Evolutionary conservation across 2,113 vertebrate species (phyloP), one percentile per base, ranked within the genome.

Genomic region (Kryptolebias marmoratus): DNA sequence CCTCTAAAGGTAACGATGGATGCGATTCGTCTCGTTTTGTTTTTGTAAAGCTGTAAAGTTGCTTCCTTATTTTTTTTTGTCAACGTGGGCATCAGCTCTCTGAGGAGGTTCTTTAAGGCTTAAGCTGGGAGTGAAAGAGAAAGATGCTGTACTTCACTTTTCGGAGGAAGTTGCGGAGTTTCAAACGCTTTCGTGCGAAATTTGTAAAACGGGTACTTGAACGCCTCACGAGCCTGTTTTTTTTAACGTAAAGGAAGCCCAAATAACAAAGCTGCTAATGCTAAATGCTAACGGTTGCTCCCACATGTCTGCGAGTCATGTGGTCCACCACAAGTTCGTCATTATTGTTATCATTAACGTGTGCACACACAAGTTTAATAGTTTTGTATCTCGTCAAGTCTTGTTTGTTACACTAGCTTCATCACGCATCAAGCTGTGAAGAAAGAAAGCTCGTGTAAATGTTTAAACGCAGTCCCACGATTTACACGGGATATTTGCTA

Each of bases 11-110:
- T 44, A 44, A 11, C 13, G 14, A 18, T 5, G 18, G 16, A 44
- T 18, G 32, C 2, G 0, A 2, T 10, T 22, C 3, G 0, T 50
- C 15, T 11, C 1, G 47, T 18, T 50, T 12, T 3, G 22, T 52
- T 65, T 39, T 10, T 16, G 55, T 13, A 52, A 16, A 11, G n/a
- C 76, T 61, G 85, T 50, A 72, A 86, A 88, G 82, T 88, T 82
- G 77, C 61, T 62, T 62, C 48, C 44, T 59, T 73, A 58, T 49
- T 42, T 42, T 42, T 42, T 74, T 49, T 56, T 5, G 47, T 63
- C 88, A 90, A 85, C 88, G 90, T 90, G 90, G 81, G 80, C 82
- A 88, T 68, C 79, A 32, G 67, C 65, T 74, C 45, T 59, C 3
- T 22, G 56, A 62, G 70, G 68, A 55, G 3, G 8, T 0, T 15